Percentiles rank a stretch among this genome's conserved stretches.
Conservation (phyloP, 2,113 vertebrate species). For the Gallinago paraguaiae region DNA sequence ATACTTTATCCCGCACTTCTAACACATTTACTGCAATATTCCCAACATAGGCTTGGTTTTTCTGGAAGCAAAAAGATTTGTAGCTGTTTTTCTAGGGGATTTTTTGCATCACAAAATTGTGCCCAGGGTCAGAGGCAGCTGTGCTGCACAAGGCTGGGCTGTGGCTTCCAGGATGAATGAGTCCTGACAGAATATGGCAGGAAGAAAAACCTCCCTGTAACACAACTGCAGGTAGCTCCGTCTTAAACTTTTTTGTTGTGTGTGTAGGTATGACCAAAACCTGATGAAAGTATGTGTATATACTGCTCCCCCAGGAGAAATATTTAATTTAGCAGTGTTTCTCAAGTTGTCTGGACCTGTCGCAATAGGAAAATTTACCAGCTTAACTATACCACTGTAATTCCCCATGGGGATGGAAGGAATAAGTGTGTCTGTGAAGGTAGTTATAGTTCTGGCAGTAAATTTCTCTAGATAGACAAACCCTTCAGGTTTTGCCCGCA, state of each 20-base stretch:
- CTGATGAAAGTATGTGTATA: not conserved
- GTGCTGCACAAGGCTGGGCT: not conserved
- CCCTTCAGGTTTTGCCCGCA: not conserved
- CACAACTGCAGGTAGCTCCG: not conserved
- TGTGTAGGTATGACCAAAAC: not conserved
- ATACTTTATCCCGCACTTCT: not conserved
- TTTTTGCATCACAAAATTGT: not conserved
- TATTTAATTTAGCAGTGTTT: conserved; percentile 22
- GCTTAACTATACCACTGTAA: not conserved
- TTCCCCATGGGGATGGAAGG: conserved; percentile 43
- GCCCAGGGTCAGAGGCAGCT: not conserved
- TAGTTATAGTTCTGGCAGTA: conserved; percentile 21
- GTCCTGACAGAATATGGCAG: not conserved
- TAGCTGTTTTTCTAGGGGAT: not conserved
- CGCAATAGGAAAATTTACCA: conserved; percentile 30
- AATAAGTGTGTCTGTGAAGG: not conserved
- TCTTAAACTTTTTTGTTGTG: not conserved
- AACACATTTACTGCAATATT: not conserved
- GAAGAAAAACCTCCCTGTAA: not conserved
- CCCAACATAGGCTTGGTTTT: not conserved
- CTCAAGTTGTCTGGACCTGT: conserved; percentile 42
- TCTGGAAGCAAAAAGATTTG: not conserved
- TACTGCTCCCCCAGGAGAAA: conserved; percentile 1
- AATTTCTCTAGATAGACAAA: conserved; percentile 34
- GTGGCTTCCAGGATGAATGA: not conserved